These are phyloP conservation scores for Coleophora deauratella DNA, from an alignment of 2,888 invertebrate genomes.

Conservation along the genomic window DNA sequence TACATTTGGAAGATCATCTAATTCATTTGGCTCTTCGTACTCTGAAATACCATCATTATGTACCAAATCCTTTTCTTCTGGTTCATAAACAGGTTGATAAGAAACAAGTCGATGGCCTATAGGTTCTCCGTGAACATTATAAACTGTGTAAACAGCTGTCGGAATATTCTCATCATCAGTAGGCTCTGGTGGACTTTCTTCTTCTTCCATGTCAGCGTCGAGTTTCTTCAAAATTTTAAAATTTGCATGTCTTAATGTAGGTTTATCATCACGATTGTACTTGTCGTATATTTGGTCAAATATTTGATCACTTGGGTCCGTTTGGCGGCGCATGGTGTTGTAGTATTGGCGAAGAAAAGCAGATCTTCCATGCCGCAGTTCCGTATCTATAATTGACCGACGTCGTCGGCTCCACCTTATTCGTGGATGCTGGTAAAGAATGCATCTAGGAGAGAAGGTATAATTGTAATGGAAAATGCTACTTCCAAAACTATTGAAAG, in stretches of 20 bases:
- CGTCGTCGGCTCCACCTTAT: slow-evolving; percentile 85
- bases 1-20: slow-evolving; percentile 40
- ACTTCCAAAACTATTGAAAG: too few species aligned
- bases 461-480: too few species aligned
- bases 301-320: slow-evolving; percentile 39
- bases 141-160: slow-evolving; percentile 62
- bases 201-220: slow-evolving; percentile 46
- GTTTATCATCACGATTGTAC: slow-evolving; percentile 56
- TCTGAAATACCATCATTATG: slow-evolving; percentile 47
- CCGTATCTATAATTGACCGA: slow-evolving; percentile 65
- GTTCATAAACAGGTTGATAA: slow-evolving; percentile 65
- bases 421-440: slow-evolving; percentile 89
- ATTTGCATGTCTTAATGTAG: slow-evolving; percentile 62
- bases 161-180: slow-evolving; percentile 47
- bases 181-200: slow-evolving; percentile 22
- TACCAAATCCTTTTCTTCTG: slow-evolving; percentile 51
- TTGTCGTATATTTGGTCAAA: slow-evolving; percentile 57
- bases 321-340: slow-evolving; percentile 39
- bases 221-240: slow-evolving; percentile 64
- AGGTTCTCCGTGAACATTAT: slow-evolving; percentile 65
- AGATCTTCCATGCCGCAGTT: slow-evolving; percentile 52
- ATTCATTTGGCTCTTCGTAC: slow-evolving; percentile 41
- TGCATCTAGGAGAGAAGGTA: slow-evolving; percentile 70
- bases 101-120: slow-evolving; percentile 62
- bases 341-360: slow-evolving; percentile 60